Evolutionary conservation across 1,140 invertebrate genomes (phyloP).

Genomic region (Latrodectus geometricus): DNA sequence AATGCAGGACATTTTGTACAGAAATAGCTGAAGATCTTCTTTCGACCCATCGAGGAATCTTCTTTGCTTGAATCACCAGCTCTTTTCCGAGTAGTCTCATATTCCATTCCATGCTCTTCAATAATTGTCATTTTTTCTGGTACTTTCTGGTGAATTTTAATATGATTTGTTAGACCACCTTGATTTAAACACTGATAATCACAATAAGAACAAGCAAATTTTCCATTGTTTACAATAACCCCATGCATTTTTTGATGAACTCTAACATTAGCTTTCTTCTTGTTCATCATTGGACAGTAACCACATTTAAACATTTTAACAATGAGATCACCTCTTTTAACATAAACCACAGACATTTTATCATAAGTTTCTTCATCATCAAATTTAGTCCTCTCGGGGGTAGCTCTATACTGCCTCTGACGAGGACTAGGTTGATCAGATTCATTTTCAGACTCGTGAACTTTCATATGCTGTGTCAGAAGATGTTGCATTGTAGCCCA

Average conservation of each 20-base stretch:
- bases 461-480: slow-evolving; percentile 81
- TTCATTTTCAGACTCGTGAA: slow-evolving; percentile 71
- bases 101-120: slow-evolving; percentile 4
- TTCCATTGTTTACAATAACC: slow-evolving; percentile 63
- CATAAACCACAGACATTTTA: slow-evolving; percentile 74
- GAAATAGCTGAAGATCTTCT: slow-evolving; percentile 62
- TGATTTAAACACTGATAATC: slow-evolving; percentile 84
- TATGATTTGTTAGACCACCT: slow-evolving; percentile 80
- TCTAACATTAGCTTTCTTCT: slow-evolving; percentile 77
- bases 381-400: slow-evolving; percentile 33
- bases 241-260: slow-evolving; percentile 88
- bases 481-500: slow-evolving; percentile 84
- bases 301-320: slow-evolving; percentile 88
- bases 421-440: slow-evolving; percentile 1
- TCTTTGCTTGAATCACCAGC: slow-evolving; percentile 6
- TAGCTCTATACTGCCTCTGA: neutral
- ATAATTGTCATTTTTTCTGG: slow-evolving; percentile 21
- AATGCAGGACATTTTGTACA: slow-evolving; percentile 64
- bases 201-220: slow-evolving; percentile 78
- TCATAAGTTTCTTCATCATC: slow-evolving; percentile 66
- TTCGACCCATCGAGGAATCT: neutral
- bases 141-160: slow-evolving; percentile 78
- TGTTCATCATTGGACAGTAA: slow-evolving; percentile 86
- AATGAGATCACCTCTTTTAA: slow-evolving; percentile 77
- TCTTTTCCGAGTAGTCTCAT: slow-evolving; percentile 2